Conservation (phyloP, 1,140 invertebrate species). For the Monochamus saltuarius region DNA sequence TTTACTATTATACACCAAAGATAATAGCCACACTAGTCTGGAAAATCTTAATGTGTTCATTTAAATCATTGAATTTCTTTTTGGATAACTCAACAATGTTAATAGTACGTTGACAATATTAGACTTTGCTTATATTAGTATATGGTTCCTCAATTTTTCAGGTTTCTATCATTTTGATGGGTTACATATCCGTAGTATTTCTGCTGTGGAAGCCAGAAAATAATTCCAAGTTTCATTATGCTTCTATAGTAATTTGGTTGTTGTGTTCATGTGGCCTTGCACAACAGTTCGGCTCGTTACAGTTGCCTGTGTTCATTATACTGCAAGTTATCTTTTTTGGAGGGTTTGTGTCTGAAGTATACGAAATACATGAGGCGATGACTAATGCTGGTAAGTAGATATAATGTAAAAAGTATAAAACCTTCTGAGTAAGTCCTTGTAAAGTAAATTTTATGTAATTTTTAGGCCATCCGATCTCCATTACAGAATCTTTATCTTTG, state of each 20-base stretch:
- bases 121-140: no score
- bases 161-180: slow-evolving; percentile 53
- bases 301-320: slow-evolving; percentile 60
- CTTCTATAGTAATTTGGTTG: slow-evolving; percentile 63
- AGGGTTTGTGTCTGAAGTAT: slow-evolving; percentile 47
- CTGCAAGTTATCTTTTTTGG: slow-evolving; percentile 55
- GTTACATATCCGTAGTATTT: slow-evolving; percentile 56
- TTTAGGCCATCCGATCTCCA: slow-evolving; percentile 47
- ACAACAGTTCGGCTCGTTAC: slow-evolving; percentile 59
- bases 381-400: neutral
- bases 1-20: slow-evolving; percentile 56
- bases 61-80: slow-evolving; percentile 37
- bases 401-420: neutral
- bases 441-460: slow-evolving; percentile 1
- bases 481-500: slow-evolving; percentile 46
- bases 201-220: slow-evolving; percentile 63
- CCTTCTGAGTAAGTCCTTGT: neutral
- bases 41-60: slow-evolving; percentile 40
- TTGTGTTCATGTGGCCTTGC: slow-evolving; percentile 62
- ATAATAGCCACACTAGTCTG: slow-evolving; percentile 56
- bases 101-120: slow-evolving; percentile 41
- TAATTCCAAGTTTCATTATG: slow-evolving; percentile 58
- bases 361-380: slow-evolving; percentile 6
- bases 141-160: slow-evolving; percentile 44
- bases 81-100: slow-evolving; percentile 38